These are phyloP conservation scores for Phyllotreta cruciferae DNA, from an alignment of 2,888 invertebrate genomes.

Conservation along the genomic window DNA sequence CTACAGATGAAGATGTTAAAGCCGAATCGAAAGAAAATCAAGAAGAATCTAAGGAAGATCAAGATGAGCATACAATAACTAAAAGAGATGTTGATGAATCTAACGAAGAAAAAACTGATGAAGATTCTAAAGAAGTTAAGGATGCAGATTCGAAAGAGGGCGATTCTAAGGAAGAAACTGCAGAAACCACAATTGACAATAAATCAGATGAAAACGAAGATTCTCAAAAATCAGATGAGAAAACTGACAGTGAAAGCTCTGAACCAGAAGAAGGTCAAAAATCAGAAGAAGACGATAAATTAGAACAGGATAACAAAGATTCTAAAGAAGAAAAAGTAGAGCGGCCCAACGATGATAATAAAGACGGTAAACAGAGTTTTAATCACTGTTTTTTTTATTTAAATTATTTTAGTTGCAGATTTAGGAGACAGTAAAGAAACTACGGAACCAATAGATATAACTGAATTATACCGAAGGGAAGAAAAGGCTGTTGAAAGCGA, in stretches of 20 bases:
- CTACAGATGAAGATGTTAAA: neutral
- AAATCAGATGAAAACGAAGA: conserved; percentile 40
- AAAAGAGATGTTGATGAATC: neutral
- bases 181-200: conserved; percentile 35
- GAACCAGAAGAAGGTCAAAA: conserved; percentile 22
- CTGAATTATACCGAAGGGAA: conserved; percentile 24
- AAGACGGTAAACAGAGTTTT: conserved; percentile 1
- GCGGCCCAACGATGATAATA: conserved; percentile 1
- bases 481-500: conserved; percentile 8
- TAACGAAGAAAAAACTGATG: conserved; percentile 2
- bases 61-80: neutral
- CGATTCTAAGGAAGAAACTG: conserved; percentile 30
- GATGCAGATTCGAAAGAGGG: conserved; percentile 5
- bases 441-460: neutral
- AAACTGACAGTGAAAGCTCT: neutral
- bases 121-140: neutral
- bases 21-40: conserved; percentile 20
- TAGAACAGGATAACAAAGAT: conserved; percentile 6
- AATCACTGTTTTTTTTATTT: too few species aligned
- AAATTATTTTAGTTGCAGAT: neutral
- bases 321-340: conserved; percentile 2
- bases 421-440: conserved; percentile 17
- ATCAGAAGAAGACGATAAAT: conserved; percentile 26
- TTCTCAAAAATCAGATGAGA: conserved; percentile 31
- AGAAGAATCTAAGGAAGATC: conserved; percentile 22